Conservation (phyloP, 2,888 invertebrate species). For the Ellobium chinense region DNA sequence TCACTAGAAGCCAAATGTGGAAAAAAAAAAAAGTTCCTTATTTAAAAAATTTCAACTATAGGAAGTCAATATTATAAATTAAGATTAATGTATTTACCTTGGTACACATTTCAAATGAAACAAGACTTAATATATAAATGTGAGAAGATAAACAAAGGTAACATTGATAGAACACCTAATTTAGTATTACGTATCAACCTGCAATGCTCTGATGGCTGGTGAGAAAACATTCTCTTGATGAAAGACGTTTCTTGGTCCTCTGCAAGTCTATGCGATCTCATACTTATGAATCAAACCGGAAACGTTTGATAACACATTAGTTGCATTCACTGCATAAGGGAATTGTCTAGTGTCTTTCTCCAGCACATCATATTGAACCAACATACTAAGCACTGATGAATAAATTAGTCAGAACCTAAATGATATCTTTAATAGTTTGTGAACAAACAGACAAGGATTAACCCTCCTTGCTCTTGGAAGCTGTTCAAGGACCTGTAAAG, state of each 20-base stretch:
- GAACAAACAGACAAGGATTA: neutral
- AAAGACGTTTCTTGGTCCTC: slow-evolving; percentile 28
- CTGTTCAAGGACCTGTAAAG: neutral
- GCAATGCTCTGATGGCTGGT: slow-evolving; percentile 1
- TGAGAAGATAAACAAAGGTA: slow-evolving; percentile 28
- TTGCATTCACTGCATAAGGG: neutral
- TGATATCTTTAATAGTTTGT: slow-evolving; percentile 11
- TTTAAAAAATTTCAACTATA: slow-evolving; percentile 29
- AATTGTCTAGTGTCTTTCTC: neutral
- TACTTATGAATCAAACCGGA: neutral
- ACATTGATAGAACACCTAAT: slow-evolving; percentile 28
- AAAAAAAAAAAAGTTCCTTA: neutral
- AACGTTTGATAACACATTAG: neutral
- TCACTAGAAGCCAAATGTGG: slow-evolving; percentile 32
- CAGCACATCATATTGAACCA: neutral
- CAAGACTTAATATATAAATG: slow-evolving; percentile 34
- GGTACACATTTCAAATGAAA: slow-evolving; percentile 45
- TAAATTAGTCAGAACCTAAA: slow-evolving; percentile 20
- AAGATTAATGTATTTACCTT: slow-evolving; percentile 48
- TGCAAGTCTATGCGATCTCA: neutral
- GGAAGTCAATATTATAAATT: slow-evolving; percentile 43
- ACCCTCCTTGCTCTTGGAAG: slow-evolving; percentile 30
- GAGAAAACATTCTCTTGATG: neutral
- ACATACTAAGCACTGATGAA: slow-evolving; percentile 7
- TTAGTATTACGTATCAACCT: neutral